Conservation (phyloP, 30 jellyfish, hydroid and myxozoan species). For the Hydractinia symbiolongicarpus region DNA sequence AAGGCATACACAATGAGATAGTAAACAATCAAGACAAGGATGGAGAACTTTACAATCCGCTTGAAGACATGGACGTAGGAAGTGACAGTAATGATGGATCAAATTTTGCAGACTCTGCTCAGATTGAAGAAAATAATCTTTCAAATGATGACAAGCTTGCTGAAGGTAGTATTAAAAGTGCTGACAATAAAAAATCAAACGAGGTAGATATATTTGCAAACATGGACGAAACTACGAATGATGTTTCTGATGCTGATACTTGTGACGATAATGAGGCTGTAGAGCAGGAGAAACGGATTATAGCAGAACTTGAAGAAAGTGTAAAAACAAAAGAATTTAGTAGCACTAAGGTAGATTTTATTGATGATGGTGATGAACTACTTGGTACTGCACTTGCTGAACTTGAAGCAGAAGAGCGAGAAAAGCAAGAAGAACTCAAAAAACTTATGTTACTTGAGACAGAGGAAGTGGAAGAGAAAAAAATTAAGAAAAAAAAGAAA, state of each 20-base stretch:
- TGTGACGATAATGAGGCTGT: neutral
- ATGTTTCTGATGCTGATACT: conserved; percentile 2
- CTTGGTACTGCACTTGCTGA: conserved; percentile 48
- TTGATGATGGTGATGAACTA: conserved; percentile 48
- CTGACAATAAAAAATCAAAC: neutral
- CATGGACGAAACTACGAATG: neutral
- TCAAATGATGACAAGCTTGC: neutral
- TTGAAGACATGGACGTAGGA: conserved; percentile 42
- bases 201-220: neutral
- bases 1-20: neutral
- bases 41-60: conserved; percentile 27
- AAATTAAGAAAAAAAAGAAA: conserved; percentile 44
- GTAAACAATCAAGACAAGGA: conserved; percentile 9
- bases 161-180: neutral
- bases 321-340: neutral
- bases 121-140: neutral
- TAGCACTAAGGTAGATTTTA: neutral
- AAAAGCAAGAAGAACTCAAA: conserved; percentile 21
- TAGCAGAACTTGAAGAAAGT: conserved; percentile 8
- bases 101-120: neutral
- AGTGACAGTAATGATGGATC: conserved; percentile 20
- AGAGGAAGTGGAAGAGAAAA: conserved; percentile 15
- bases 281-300: conserved; percentile 14
- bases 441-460: neutral
- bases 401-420: conserved; percentile 25